Evolutionary conservation across 2,797 vertebrate species (phyloP), one percentile per base, ranked within the genome.

Genomic region (Macroramphosus scolopax): DNA sequence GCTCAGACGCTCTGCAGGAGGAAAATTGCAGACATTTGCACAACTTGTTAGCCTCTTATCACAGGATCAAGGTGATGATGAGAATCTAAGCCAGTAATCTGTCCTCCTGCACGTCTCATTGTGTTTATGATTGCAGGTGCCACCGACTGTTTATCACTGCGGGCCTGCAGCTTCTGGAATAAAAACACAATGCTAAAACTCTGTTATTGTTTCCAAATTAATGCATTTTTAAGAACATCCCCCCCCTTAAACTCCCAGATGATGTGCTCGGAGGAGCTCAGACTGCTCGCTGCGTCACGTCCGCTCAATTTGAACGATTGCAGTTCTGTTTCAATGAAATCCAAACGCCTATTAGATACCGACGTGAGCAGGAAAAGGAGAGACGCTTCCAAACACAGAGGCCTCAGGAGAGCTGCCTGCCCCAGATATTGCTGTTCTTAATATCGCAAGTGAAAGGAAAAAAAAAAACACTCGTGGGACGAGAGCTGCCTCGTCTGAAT

Each of bases 1-100:
- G 2, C 14, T 14, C 28, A 17, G 28, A 47, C 51, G 28, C 40
- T 47, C 40, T 45, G 36, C 18, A 17, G 25, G 2, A 42, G 24
- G 14, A 53, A 43, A 31, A 51, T 18, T 75, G 75, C 75, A 53
- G 77, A 78, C 70, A 77, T 68, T 64, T 77, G 75, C 75, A 75
- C 49, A 79, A 79, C 14, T 0, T 18, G 25, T 66, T 62, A 82
- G 75, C 72, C 43, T 78, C 80, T 82, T 83, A 78, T 66, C 31
- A 28, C 7, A n/a, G 64, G 74, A 77, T 79, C 49, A 68, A 51
- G 34, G 25, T 45, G 41, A 72, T 76, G 63, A 78, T 49, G 48
- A 53, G 25, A 43, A 41, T 61, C 8, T 72, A 65, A 76, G 58
- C 62, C 68, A 61, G 47, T 81, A 84, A 84, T 78, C 81, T 60